Conservation (phyloP, 2,797 vertebrate species). For the Diplodus sargus region DNA sequence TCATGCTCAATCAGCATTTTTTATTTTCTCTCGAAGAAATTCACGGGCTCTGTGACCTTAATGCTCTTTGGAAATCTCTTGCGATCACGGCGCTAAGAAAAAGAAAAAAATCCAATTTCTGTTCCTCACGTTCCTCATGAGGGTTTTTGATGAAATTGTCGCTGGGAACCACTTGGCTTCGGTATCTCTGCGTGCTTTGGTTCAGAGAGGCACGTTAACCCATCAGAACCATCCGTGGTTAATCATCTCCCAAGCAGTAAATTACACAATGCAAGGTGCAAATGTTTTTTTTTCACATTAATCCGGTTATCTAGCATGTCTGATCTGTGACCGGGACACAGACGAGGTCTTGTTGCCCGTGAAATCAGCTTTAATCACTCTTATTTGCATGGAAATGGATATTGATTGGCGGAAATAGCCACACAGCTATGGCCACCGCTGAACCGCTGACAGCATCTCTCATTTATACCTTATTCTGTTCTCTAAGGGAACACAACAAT, state of each 20-base stretch:
- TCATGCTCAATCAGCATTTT: conserved; percentile 45
- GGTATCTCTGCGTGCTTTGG: conserved; percentile 16
- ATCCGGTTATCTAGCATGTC: conserved; percentile 61
- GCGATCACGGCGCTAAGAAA: conserved; percentile 38
- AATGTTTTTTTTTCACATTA: conserved; percentile 50
- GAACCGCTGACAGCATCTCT: conserved; percentile 29
- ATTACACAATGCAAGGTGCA: conserved; percentile 37
- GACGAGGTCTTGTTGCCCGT: conserved; percentile 45
- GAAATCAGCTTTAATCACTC: conserved; percentile 76
- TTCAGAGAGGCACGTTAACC: conserved; percentile 28
- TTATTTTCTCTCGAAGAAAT: conserved; percentile 41
- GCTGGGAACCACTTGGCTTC: conserved; percentile 19
- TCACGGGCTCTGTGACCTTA: conserved; percentile 49
- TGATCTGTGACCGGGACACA: conserved; percentile 61
- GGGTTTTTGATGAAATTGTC: conserved; percentile 47
- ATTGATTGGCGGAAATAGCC: conserved; percentile 63
- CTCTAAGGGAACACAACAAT: conserved; percentile 23
- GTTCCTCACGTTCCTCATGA: background rate
- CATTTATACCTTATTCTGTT: conserved; percentile 12
- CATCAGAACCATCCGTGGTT: conserved; percentile 29
- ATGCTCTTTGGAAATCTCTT: conserved; percentile 45
- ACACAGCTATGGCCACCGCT: conserved; percentile 6
- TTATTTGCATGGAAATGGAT: conserved; percentile 75
- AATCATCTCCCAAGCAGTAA: conserved; percentile 12
- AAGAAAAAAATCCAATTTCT: conserved; percentile 52